Base-by-base conservation (phyloP, 2,113 vertebrate species). In the Leucopsar rothschildi region DNA sequence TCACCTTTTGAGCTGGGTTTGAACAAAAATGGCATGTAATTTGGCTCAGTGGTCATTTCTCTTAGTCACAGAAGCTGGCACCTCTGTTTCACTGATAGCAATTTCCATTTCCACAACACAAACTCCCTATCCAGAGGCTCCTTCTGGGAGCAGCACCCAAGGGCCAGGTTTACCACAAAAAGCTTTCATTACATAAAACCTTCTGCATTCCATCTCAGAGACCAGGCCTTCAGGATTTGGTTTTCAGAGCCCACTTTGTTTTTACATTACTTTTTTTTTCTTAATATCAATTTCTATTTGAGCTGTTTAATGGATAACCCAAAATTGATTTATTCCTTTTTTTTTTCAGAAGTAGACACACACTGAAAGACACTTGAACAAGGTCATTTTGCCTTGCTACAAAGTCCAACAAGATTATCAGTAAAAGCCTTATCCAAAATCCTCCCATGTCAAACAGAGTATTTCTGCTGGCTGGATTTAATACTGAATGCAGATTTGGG, bases 41-140 rank as follows among this genome's bases (percentile, higher is more conserved):
- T 76, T 42, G n/a, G 31, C 27, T 40, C 28, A 17, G 28, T 3
- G 35, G 22, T 53, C 15, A 11, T 39, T 76, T 53, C 40, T 61
- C 66, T 53, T 12, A 15, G 10, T 44, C 35, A 60, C 4, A 50
- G 24, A 53, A 49, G 49, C 6, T 2, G 8, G 17, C 21, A 92
- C 19, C 33, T 29, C 17, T 9, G 22, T 35, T 37, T 25, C 31
- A 6, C 10, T 37, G 18, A 25, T 9, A 25, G 44, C 0, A 35
- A 42, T 25, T 27, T 39, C 21, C 39, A 84, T 35, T 40, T n/a
- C n/a, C 66, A 25, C 22, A 19, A 2, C 0, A 20, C 29, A 11
- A 27, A n/a, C 0, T 0, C 39, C 13, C 24, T 2, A 3, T 22
- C 44, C 1, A 63, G 39, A 8, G 28, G n/a, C 1, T 64, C n/a